A percentile compares a stretch with the other conserved stretches of the same genome.
Evolutionary conservation across 2,113 vertebrate species (phyloP).

Genomic region (Larimichthys crocea): DNA sequence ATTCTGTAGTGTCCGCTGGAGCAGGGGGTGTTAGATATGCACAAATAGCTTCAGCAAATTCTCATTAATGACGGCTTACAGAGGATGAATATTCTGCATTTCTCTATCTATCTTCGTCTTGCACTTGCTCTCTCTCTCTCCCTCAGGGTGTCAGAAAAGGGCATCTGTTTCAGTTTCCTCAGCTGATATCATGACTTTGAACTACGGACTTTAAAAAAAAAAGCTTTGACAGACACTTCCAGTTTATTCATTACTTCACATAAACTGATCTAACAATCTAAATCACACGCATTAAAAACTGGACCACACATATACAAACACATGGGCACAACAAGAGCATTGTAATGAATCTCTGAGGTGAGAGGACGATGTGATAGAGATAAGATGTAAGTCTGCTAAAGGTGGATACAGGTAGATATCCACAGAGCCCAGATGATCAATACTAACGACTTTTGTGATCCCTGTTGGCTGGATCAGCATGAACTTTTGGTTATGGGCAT

Average conservation of each 20-base stretch:
- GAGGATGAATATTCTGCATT: conserved; percentile 53
- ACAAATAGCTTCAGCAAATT: conserved; percentile 54
- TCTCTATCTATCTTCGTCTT: conserved; percentile 22
- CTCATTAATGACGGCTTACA: conserved; percentile 67
- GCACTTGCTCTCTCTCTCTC: not conserved
- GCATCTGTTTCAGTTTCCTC: conserved; percentile 58
- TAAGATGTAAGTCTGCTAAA: not conserved
- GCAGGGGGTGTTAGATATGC: conserved; percentile 52
- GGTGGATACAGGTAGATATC: too few species aligned
- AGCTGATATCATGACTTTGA: conserved; percentile 59
- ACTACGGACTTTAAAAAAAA: conserved; percentile 25
- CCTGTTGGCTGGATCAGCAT: too few species aligned
- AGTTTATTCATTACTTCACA: conserved; percentile 54
- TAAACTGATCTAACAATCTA: conserved; percentile 26
- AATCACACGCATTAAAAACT: not conserved
- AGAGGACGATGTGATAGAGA: not conserved
- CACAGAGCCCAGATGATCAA: too few species aligned
- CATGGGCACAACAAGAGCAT: not conserved
- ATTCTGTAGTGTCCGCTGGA: conserved; percentile 46
- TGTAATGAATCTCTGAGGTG: conserved; percentile 4
- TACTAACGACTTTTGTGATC: too few species aligned
- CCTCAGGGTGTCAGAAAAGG: conserved; percentile 56
- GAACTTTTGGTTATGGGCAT: too few species aligned
- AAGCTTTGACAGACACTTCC: conserved; percentile 59
- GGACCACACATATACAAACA: not conserved